phyloP scores from a whole-genome alignment of 37 sponge, comb jelly and placozoan genomes.

The Axinella damicornis region DNA sequence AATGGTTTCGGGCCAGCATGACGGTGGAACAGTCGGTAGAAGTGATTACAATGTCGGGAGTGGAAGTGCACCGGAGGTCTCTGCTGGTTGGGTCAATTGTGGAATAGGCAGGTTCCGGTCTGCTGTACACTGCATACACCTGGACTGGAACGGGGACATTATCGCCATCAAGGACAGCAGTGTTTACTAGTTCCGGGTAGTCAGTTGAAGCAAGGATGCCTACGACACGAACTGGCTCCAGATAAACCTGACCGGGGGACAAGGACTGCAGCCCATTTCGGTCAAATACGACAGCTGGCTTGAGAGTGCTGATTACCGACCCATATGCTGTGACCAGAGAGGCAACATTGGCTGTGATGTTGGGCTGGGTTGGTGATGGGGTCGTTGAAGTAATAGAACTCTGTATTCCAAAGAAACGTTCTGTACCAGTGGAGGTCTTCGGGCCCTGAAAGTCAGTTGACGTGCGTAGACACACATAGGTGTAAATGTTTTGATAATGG shows the following conservation, averaged over 20 bases:
- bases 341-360: neutral
- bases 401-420: conserved; percentile 25
- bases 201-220: conserved; percentile 47
- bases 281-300: conserved; percentile 9
- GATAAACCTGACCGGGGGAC: neutral
- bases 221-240: neutral
- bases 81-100: conserved; percentile 6
- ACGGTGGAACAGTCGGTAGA: neutral
- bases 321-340: conserved; percentile 22
- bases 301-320: neutral
- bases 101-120: neutral
- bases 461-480: conserved; percentile 13
- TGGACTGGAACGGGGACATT: neutral
- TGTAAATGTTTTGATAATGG: neutral
- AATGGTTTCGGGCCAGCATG: neutral
- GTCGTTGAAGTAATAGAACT: neutral
- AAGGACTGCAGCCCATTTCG: conserved; percentile 4
- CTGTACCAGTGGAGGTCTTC: conserved; percentile 8
- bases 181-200: conserved; percentile 56
- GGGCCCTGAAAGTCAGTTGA: neutral
- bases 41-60: neutral
- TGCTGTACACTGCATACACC: conserved; percentile 43
- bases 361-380: too few relatives aligned
- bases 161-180: conserved; percentile 17
- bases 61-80: neutral